Evolutionary conservation across 2,888 invertebrate species (phyloP).

Genomic region (Acanthosepion esculentum): DNA sequence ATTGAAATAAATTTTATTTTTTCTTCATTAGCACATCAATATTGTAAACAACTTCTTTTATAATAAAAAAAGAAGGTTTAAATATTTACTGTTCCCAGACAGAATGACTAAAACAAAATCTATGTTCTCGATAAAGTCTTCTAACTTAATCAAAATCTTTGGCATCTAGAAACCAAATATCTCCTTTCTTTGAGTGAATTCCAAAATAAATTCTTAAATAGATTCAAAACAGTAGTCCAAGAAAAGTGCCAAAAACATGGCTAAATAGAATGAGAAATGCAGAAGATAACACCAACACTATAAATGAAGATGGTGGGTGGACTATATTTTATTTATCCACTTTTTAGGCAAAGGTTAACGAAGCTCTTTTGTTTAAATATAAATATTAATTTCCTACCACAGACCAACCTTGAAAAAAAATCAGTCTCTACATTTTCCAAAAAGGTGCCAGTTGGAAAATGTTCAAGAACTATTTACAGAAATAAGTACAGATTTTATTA

Average conservation of each 20-base stretch:
- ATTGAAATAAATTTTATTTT: too few relatives aligned
- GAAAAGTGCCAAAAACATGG: not conserved
- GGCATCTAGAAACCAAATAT: not conserved
- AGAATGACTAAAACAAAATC: not conserved
- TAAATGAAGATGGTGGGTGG: not conserved
- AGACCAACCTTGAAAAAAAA: not conserved
- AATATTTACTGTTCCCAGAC: not conserved
- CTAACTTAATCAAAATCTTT: not conserved
- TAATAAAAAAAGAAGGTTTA: too few relatives aligned
- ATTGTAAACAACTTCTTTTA: not conserved
- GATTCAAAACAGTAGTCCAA: not conserved
- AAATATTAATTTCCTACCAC: not conserved
- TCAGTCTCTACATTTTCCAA: not conserved
- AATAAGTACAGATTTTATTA: not conserved
- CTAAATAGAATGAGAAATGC: not conserved
- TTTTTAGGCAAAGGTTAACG: not conserved
- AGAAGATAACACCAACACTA: not conserved
- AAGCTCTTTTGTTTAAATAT: not conserved
- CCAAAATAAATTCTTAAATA: not conserved
- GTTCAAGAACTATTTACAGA: not conserved
- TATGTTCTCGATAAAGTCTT: not conserved
- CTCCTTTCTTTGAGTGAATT: not conserved
- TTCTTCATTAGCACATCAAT: not conserved
- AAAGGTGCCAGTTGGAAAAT: not conserved
- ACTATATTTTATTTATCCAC: not conserved